These are phyloP conservation scores for Ennomos quercinarius DNA, from an alignment of 2,888 invertebrate genomes.

Conservation along the genomic window DNA sequence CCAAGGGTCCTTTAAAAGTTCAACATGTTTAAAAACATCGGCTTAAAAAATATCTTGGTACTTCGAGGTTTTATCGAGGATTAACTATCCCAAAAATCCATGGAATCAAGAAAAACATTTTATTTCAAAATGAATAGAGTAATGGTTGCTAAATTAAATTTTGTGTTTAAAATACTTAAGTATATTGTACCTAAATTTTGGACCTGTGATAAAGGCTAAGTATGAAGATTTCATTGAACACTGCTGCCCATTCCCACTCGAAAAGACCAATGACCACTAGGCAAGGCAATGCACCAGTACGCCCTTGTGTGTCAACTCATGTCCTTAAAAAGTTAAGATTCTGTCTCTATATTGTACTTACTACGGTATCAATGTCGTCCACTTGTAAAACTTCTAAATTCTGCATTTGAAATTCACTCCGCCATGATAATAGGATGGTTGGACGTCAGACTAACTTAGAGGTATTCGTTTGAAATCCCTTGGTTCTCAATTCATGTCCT, in stretches of 20 bases:
- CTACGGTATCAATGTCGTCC: constrained; percentile 3
- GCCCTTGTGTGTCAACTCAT: background rate
- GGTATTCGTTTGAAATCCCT: no score
- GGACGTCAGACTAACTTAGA: constrained; percentile 12
- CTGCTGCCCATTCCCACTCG: no score
- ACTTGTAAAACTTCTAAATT: constrained; percentile 20
- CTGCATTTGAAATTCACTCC: constrained; percentile 20
- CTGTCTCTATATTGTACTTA: constrained; percentile 1
- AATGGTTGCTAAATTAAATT: no score
- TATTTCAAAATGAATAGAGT: no score
- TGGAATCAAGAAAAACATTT: constrained; percentile 3
- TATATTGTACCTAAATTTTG: no score
- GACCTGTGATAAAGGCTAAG: no score
- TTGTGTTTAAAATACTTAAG: no score
- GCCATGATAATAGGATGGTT: constrained; percentile 14
- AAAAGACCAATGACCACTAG: no score
- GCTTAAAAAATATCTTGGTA: constrained; percentile 6
- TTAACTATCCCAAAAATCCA: background rate
- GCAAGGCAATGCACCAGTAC: background rate
- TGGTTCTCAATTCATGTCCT: no score
- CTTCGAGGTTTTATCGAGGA: constrained; percentile 3
- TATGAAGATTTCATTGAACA: no score
- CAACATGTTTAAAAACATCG: background rate
- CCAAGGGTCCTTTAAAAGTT: constrained; percentile 1
- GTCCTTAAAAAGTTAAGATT: background rate